Percentiles rank a stretch among this genome's conserved stretches.
Evolutionary conservation across 2,797 vertebrate species (phyloP).

Genomic region (Oophaga sylvatica): DNA sequence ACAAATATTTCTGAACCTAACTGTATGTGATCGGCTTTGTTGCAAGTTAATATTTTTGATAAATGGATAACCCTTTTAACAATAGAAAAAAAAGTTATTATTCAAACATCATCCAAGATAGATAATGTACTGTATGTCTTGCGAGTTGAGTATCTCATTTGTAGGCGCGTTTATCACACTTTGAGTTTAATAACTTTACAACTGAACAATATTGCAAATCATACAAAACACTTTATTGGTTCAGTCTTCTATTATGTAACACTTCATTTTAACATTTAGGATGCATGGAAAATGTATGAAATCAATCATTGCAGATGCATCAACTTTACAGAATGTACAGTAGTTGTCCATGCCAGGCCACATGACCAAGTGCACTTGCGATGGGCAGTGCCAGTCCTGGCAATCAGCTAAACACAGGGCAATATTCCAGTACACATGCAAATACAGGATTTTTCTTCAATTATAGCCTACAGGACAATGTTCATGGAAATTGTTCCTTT

Average conservation of each 20-base stretch:
- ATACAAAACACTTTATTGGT: background rate
- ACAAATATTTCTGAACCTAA: too few relatives aligned
- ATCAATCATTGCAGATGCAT: background rate
- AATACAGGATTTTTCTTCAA: background rate
- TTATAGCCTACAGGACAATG: background rate
- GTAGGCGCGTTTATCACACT: background rate
- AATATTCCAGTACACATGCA: background rate
- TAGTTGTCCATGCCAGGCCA: background rate
- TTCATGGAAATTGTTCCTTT: background rate
- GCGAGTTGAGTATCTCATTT: background rate
- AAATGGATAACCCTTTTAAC: too few relatives aligned
- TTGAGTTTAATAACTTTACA: background rate
- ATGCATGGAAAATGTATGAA: background rate
- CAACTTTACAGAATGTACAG: background rate
- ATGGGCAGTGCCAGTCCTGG: background rate
- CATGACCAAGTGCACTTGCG: background rate
- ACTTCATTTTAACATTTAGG: background rate
- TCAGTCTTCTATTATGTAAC: background rate
- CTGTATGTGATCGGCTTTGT: too few relatives aligned
- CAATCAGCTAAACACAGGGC: background rate
- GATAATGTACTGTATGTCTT: too few relatives aligned
- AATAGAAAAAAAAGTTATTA: too few relatives aligned
- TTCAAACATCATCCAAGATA: too few relatives aligned
- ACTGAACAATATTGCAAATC: background rate
- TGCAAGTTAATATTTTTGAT: too few relatives aligned